Evolutionary conservation across 2,888 invertebrate species (phyloP).

Genomic region (Drosophila setosimentum): DNA sequence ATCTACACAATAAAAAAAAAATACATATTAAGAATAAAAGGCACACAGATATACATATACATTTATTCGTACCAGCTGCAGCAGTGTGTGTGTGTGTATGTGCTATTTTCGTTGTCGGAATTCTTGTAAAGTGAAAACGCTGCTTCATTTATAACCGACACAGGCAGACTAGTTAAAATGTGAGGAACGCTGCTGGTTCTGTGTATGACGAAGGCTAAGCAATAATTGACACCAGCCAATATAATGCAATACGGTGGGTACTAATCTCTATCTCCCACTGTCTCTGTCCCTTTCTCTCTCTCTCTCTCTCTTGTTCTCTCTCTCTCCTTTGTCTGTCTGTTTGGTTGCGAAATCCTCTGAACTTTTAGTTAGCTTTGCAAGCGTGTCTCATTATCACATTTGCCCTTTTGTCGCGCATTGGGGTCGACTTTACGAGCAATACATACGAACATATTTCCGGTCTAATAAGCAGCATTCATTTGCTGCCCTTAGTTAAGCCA

Average conservation of each 20-base stretch:
- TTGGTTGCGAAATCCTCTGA: constrained; percentile 14
- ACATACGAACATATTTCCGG: constrained; percentile 39
- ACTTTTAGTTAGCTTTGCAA: constrained; percentile 6
- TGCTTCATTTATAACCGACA: constrained; percentile 7
- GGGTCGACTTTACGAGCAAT: constrained; percentile 1
- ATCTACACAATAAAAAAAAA: neutral
- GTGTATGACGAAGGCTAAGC: constrained; percentile 18
- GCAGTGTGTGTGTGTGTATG: constrained; percentile 16
- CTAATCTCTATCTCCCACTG: constrained; percentile 7
- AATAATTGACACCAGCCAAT: constrained; percentile 31
- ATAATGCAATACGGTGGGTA: constrained; percentile 59
- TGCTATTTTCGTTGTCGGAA: constrained; percentile 41
- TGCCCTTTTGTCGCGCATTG: constrained; percentile 16
- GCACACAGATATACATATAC: neutral
- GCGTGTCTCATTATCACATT: constrained; percentile 17
- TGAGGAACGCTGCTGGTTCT: constrained; percentile 10
- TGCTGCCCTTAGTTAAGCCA: neutral
- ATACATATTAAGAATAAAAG: neutral
- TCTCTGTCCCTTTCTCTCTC: neutral
- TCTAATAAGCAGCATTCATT: constrained; percentile 29
- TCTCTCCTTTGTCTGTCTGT: neutral
- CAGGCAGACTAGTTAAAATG: constrained; percentile 34
- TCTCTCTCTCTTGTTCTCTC: neutral
- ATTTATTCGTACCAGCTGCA: neutral
- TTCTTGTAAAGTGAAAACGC: constrained; percentile 42